These are phyloP conservation scores for Notiomystis cincta DNA, from an alignment of 2,113 vertebrate species.

Conservation along the genomic window DNA sequence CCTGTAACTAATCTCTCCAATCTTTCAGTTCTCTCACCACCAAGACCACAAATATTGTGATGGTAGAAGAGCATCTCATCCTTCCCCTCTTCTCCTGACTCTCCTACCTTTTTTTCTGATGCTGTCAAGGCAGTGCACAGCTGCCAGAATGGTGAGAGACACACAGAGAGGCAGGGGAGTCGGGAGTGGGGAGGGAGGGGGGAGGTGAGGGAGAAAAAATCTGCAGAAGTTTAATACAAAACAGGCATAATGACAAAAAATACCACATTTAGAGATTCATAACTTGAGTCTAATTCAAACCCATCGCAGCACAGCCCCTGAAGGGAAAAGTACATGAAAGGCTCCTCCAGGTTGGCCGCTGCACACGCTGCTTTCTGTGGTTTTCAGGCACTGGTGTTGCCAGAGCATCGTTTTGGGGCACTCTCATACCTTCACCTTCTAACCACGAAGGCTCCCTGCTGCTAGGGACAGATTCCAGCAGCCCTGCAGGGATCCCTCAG, in stretches of 20 bases:
- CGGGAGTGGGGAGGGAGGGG: too few species aligned
- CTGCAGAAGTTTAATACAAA: neutral
- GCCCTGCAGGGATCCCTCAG: neutral
- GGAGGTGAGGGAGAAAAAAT: neutral
- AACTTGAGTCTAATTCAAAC: conserved; percentile 24
- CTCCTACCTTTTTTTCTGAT: neutral
- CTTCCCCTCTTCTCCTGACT: neutral
- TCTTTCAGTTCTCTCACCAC: neutral
- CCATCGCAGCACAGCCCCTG: neutral
- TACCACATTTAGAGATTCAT: neutral
- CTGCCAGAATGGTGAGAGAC: neutral
- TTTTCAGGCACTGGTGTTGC: neutral
- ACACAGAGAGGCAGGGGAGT: neutral
- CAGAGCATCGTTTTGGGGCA: neutral
- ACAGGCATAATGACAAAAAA: conserved; percentile 14
- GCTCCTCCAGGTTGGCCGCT: neutral
- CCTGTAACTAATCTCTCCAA: neutral
- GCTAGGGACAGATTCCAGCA: neutral
- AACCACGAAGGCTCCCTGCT: neutral
- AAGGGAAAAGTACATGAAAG: neutral
- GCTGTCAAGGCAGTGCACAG: neutral
- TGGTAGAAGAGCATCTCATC: neutral
- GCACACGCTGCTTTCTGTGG: neutral
- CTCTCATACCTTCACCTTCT: neutral
- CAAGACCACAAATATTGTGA: neutral